phyloP scores from a whole-genome alignment of 1,140 invertebrate genomes.

The Hetaerina americana region DNA sequence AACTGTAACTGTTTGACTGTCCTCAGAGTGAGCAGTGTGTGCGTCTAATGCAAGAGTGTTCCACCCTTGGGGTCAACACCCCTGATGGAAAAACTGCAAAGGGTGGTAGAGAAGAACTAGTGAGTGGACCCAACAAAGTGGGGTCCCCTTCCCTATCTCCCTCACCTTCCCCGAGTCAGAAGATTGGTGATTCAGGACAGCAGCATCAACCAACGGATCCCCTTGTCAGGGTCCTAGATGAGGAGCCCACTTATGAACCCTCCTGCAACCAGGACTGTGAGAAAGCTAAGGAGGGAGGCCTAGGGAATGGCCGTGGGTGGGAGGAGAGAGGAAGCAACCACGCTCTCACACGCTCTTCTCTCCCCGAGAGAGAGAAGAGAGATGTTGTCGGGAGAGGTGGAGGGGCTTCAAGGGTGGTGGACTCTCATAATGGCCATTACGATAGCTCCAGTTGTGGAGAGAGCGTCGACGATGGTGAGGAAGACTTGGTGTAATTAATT shows the following conservation, averaged over 20 bases:
- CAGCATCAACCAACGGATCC: not conserved
- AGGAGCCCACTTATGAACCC: not conserved
- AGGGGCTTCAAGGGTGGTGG: not conserved
- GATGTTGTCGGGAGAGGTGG: not conserved
- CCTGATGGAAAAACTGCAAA: too few relatives aligned
- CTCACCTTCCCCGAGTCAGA: not conserved
- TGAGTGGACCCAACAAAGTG: not conserved
- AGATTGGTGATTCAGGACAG: too few relatives aligned
- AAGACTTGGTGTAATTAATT: not conserved
- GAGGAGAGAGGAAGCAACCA: too few relatives aligned
- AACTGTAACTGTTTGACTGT: too few relatives aligned
- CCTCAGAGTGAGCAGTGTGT: constrained; percentile 14
- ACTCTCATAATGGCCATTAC: not conserved
- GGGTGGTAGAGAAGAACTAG: not conserved
- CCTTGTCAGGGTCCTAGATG: not conserved
- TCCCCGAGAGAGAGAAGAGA: not conserved
- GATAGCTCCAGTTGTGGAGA: not conserved
- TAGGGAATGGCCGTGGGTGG: not conserved
- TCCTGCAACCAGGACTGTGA: not conserved
- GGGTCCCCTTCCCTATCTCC: not conserved
- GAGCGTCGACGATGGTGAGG: not conserved
- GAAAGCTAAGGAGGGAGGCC: not conserved
- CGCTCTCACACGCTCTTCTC: not conserved
- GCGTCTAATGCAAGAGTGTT: constrained; percentile 13
- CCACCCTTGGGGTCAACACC: constrained; percentile 9